Evolutionary conservation across 2,113 vertebrate genomes (phyloP).

Genomic region (Amazona guildingii): DNA sequence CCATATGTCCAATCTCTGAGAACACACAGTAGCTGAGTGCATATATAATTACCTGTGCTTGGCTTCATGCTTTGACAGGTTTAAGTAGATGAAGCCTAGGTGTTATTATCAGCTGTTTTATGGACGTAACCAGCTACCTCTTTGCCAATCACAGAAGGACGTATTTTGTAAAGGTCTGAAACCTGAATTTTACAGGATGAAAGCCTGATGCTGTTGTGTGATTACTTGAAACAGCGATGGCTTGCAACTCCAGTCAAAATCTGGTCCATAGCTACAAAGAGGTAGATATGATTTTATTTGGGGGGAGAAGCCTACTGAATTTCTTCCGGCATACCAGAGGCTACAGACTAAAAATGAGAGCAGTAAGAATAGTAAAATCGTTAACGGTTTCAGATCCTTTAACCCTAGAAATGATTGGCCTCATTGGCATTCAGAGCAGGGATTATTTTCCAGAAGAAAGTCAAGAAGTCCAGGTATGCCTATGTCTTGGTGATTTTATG

Average conservation of each 20-base stretch:
- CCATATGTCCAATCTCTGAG: rapidly evolving
- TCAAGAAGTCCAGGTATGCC: background rate
- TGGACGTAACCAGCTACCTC: background rate
- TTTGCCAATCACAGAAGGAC: background rate
- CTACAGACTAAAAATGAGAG: background rate
- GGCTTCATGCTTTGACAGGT: background rate
- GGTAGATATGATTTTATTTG: background rate
- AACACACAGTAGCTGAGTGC: background rate
- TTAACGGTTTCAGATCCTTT: background rate
- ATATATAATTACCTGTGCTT: background rate
- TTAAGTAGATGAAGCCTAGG: background rate
- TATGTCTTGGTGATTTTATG: background rate
- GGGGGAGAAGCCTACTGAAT: background rate
- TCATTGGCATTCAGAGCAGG: background rate
- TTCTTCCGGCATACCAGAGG: background rate
- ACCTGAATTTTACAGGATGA: background rate
- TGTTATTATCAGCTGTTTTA: background rate
- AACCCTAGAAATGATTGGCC: background rate
- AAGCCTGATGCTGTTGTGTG: background rate
- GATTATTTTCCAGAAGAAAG: background rate
- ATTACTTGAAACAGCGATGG: background rate
- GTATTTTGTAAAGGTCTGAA: background rate
- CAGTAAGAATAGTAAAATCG: background rate
- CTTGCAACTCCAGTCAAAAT: background rate
- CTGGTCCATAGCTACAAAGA: background rate